Conservation (phyloP, 2,888 invertebrate species). For the Agrenia bidenticulata region DNA sequence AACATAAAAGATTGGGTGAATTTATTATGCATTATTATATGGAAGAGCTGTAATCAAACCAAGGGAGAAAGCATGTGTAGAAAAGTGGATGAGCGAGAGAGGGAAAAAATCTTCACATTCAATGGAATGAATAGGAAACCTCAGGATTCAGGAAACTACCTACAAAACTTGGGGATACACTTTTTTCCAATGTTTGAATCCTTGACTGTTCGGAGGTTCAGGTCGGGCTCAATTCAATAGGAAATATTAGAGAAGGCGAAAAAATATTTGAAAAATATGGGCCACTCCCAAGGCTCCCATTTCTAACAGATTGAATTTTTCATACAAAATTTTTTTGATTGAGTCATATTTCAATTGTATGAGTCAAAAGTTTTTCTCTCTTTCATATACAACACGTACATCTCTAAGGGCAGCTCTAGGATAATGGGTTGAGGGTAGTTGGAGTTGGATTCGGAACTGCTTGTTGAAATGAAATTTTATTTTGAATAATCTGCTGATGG, state of each 20-base stretch:
- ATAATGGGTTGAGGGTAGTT: no score
- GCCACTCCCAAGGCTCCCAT: conserved; percentile 4
- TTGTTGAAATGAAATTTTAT: no score
- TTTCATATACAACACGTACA: no score
- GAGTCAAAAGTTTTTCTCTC: no score
- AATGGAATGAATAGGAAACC: conserved; percentile 5
- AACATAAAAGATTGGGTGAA: conserved; percentile 27
- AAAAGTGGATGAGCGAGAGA: neutral
- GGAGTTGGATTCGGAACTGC: no score
- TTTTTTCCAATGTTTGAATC: no score
- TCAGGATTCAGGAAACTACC: no score
- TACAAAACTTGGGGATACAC: no score
- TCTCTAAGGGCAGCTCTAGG: no score
- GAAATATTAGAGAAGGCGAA: neutral
- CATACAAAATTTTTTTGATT: conserved; percentile 1
- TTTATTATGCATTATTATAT: conserved; percentile 25
- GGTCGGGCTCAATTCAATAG: neutral
- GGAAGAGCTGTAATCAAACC: conserved; percentile 15
- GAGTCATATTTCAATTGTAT: conserved; percentile 3
- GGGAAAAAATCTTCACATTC: neutral
- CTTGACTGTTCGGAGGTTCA: neutral
- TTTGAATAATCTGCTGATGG: no score
- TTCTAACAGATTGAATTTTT: conserved; percentile 7
- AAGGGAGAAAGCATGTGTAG: conserved; percentile 6
- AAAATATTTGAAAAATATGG: conserved; percentile 2